Percentiles rank a stretch among this genome's conserved stretches.
These are phyloP conservation scores for Apis cerana DNA, from an alignment of 1,140 invertebrate genomes.

Conservation along the genomic window DNA sequence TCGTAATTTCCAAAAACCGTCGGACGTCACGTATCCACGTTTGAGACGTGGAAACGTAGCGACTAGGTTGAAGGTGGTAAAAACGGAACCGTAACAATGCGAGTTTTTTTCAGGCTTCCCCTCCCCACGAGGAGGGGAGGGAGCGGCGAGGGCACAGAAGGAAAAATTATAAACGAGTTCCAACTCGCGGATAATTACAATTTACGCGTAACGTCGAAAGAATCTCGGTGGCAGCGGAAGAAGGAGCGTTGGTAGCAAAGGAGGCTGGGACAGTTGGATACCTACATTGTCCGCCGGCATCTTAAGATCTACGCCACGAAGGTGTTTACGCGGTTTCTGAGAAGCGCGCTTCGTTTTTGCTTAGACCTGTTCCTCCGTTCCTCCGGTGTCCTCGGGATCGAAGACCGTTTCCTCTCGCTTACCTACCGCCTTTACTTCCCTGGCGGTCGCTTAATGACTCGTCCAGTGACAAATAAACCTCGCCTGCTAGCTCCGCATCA, in stretches of 20 bases:
- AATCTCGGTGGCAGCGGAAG: constrained; percentile 37
- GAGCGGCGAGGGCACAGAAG: background rate
- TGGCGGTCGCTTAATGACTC: constrained; percentile 66
- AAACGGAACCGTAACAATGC: background rate
- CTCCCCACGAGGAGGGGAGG: too few species aligned
- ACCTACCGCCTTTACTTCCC: constrained; percentile 55
- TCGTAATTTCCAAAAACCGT: too few species aligned
- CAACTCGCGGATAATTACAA: constrained; percentile 61
- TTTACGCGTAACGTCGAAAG: constrained; percentile 37
- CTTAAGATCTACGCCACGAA: constrained; percentile 66
- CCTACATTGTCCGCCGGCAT: constrained; percentile 62
- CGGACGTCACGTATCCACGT: background rate
- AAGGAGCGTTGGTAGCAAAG: constrained; percentile 28
- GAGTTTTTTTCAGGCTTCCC: background rate
- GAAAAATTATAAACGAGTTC: constrained; percentile 33
- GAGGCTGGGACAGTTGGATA: constrained; percentile 57
- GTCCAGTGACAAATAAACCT: constrained; percentile 71
- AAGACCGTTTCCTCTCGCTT: constrained; percentile 60
- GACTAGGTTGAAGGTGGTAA: background rate
- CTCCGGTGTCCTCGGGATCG: constrained; percentile 39
- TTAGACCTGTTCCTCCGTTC: constrained; percentile 34
- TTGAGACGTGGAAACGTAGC: background rate
- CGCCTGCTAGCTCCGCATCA: constrained; percentile 55
- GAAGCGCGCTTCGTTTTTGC: constrained; percentile 69
- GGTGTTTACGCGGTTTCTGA: constrained; percentile 69